phyloP scores from a whole-genome alignment of 2,888 invertebrate genomes.

The Ormia ochracea region DNA sequence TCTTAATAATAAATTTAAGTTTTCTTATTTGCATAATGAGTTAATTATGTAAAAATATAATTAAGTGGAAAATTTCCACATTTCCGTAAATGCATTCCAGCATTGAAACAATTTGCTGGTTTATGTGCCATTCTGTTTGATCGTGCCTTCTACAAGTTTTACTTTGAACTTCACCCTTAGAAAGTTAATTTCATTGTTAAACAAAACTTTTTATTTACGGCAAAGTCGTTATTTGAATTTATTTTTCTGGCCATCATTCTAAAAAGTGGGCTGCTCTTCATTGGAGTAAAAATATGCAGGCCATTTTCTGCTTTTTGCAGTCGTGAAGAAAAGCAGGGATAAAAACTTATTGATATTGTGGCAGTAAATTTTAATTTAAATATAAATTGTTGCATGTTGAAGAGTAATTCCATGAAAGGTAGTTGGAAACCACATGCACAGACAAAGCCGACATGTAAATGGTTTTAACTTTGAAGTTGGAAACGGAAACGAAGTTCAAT shows the following conservation, averaged over 20 bases:
- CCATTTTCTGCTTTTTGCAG: neutral
- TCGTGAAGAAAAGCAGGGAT: neutral
- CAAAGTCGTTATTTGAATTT: neutral
- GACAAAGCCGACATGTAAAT: neutral
- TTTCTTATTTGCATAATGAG: too few species aligned
- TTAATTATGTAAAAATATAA: too few species aligned
- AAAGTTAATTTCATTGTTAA: conserved; percentile 27
- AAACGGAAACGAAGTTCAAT: neutral
- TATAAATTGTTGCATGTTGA: conserved; percentile 36
- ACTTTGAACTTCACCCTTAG: conserved; percentile 56
- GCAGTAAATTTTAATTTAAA: conserved; percentile 32
- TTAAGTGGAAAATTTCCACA: too few species aligned
- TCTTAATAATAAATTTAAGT: too few species aligned
- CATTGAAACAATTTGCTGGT: conserved; percentile 17
- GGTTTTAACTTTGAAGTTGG: neutral
- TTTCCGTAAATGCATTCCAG: neutral
- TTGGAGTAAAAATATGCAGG: conserved; percentile 17
- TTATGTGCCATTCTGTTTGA: neutral
- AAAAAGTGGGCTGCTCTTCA: neutral
- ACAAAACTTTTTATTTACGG: conserved; percentile 1
- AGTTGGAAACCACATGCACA: neutral
- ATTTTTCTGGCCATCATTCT: conserved; percentile 14
- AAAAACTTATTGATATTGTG: neutral
- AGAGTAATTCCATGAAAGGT: conserved; percentile 15
- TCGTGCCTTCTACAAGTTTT: conserved; percentile 22